These are phyloP conservation scores for Tineola bisselliella DNA, from an alignment of 2,888 invertebrate species.

Conservation along the genomic window DNA sequence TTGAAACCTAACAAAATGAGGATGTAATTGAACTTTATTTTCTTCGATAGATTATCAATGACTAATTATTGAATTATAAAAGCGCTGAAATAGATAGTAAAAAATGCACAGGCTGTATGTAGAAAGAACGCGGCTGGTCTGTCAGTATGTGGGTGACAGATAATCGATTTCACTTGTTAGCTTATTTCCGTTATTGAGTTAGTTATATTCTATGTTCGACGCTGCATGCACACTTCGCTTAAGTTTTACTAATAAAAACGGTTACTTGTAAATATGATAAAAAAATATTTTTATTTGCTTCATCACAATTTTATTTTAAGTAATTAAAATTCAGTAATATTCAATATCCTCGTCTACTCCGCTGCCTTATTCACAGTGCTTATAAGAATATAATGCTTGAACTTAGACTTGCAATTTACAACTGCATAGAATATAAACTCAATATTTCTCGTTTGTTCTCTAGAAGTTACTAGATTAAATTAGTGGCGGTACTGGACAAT, in stretches of 20 bases:
- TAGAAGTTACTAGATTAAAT: constrained; percentile 2
- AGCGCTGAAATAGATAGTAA: not conserved
- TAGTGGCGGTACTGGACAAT: constrained; percentile 8
- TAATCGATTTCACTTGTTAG: constrained; percentile 64
- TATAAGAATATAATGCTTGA: too few relatives aligned
- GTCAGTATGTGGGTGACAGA: constrained; percentile 56
- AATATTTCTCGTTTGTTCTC: not conserved
- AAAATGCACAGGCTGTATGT: not conserved
- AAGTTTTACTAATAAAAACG: too few relatives aligned
- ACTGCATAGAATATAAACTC: too few relatives aligned
- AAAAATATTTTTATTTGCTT: too few relatives aligned
- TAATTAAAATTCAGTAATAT: too few relatives aligned
- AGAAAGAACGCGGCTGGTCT: constrained; percentile 42
- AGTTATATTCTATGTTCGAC: not conserved
- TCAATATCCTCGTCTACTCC: too few relatives aligned
- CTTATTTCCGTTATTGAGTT: constrained; percentile 40
- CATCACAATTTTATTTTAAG: too few relatives aligned
- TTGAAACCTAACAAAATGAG: too few relatives aligned
- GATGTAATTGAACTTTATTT: not conserved
- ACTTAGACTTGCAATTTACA: too few relatives aligned
- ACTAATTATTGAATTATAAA: not conserved
- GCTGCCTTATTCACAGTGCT: too few relatives aligned
- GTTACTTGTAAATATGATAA: too few relatives aligned
- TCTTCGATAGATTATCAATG: not conserved
- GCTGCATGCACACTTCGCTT: too few relatives aligned